Evolutionary conservation across 2,113 vertebrate species (phyloP).

Genomic region (Spilogale gracilis): DNA sequence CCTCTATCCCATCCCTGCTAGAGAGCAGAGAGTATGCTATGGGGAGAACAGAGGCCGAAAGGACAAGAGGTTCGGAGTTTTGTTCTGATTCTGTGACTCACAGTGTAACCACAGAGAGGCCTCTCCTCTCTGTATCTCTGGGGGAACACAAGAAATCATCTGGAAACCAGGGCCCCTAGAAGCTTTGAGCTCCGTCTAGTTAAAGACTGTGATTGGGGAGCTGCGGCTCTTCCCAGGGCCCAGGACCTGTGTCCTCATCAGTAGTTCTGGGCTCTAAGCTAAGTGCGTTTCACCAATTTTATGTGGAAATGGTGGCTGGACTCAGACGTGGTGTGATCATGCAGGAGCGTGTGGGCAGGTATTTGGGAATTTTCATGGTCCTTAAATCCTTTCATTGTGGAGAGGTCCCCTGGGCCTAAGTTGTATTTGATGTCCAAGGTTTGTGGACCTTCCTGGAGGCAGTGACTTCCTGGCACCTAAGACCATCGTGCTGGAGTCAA

Average conservation of each 20-base stretch:
- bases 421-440: not conserved
- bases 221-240: not conserved
- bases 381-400: not conserved
- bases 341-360: not conserved
- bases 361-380: not conserved
- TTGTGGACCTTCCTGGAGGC: not conserved
- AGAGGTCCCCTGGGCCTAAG: not conserved
- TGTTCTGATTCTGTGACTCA: not conserved
- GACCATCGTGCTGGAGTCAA: not conserved
- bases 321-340: not conserved
- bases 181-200: not conserved
- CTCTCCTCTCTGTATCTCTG: not conserved
- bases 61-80: not conserved
- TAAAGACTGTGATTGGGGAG: not conserved
- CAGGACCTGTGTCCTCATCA: not conserved
- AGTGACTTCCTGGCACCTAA: not conserved
- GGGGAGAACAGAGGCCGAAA: not conserved
- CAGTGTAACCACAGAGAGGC: fast-evolving
- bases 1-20: not conserved
- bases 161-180: not conserved
- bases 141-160: not conserved
- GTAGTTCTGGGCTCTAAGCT: not conserved
- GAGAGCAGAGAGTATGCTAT: not conserved
- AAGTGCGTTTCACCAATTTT: not conserved
- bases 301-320: not conserved